Evolutionary conservation across 1,140 invertebrate genomes (phyloP), one percentile per base, ranked within the genome.

Genomic region (Drosophila arizonae): DNA sequence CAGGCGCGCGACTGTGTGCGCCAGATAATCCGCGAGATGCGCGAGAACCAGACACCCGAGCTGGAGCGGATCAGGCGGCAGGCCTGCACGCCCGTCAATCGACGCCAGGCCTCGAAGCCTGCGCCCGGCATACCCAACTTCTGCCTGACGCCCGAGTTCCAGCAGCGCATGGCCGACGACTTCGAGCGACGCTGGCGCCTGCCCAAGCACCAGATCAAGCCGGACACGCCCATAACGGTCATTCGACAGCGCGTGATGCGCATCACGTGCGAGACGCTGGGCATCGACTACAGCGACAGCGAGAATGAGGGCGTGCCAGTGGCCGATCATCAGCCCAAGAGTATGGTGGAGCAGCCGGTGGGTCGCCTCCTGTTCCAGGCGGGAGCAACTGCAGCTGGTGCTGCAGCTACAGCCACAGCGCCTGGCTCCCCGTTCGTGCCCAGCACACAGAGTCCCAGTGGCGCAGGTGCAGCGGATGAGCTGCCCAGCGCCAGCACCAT

Each of bases 101-200:
- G 76, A 3, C 81, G 81, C 4, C 48, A 76, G 6, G 9, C 58
- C 0, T 51, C 69, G 1, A 69, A 64, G 0, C 79, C 78, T 0
- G 67, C 76, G 0, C 82, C 85, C 0, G 90, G 86, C 1, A 91
- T 91, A 61, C 90, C 90, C 0, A 79, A 91, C 51, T 91, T 91
- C 46, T 91, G 90, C 8, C 72, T 88, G 0, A 91, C 90, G 0
- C 90, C 90, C 0, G 90, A 91, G 55, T 91, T 84, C 48, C 79
- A 91, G 69, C 80, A 87, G 43, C 78, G 90, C 26, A 91, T 91
- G 90, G 88, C 86, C 17, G 90, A 91, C 26, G 87, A 81, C 21
- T 89, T 91, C 30, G 90, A 91, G 60, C 72, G 81, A 0, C 78
- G 90, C 26, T 91, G 90, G 90, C 90, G 87, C 17, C 62, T 91